A percentile compares a stretch with the other conserved stretches of the same genome.
phyloP scores from a whole-genome alignment of 2,113 vertebrate genomes.

The Scomber colias region DNA sequence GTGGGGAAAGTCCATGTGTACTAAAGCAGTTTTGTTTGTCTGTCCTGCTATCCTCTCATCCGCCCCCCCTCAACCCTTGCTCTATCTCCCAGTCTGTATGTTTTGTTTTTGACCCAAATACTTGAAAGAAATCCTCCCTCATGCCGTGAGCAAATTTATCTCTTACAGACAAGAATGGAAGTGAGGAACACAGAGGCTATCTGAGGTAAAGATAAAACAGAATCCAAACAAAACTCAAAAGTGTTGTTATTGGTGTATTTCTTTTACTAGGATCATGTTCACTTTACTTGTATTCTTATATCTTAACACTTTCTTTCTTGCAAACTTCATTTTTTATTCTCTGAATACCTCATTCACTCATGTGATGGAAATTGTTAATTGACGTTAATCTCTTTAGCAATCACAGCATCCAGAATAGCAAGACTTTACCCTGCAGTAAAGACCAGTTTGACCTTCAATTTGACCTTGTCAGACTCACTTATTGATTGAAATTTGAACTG shows the following conservation, averaged over 20 bases:
- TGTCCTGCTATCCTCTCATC: conserved; percentile 63
- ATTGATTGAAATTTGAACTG: too few relatives aligned
- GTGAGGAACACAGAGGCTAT: not conserved
- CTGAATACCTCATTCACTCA: not conserved
- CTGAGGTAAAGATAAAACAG: conserved; percentile 32
- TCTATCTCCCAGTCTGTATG: conserved; percentile 41
- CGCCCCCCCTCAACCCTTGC: conserved; percentile 12
- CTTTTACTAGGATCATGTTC: not conserved
- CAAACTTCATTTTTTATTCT: not conserved
- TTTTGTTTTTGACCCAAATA: conserved; percentile 84
- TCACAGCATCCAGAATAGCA: conserved; percentile 12
- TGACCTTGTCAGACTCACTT: not conserved
- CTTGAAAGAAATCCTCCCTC: conserved; percentile 61
- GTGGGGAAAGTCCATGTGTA: conserved; percentile 79
- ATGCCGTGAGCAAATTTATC: conserved; percentile 59
- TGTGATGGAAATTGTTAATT: not conserved
- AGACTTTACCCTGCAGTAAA: not conserved
- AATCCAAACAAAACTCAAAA: not conserved
- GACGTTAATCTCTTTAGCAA: conserved; percentile 13
- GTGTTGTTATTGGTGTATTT: not conserved
- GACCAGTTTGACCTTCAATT: not conserved
- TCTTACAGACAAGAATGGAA: conserved; percentile 30
- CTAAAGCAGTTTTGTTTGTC: conserved; percentile 78
- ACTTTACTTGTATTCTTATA: not conserved
- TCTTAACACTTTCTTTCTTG: not conserved